Evolutionary conservation across 2,888 invertebrate species (phyloP).

Genomic region (Dioctria rufipes): DNA sequence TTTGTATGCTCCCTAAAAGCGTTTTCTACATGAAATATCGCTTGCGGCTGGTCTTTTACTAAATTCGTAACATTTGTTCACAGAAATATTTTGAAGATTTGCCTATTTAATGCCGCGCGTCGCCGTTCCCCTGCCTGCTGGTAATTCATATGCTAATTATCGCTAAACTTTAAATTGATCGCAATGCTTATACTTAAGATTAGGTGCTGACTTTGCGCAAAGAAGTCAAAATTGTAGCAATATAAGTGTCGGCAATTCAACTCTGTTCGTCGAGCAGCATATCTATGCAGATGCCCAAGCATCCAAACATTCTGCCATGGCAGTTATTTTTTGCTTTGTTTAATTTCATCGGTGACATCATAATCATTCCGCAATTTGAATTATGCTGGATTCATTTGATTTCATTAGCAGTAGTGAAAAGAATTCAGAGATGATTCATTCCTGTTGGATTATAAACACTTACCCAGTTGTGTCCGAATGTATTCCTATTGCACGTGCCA

Average conservation of each 20-base stretch:
- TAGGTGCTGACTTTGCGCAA: too few relatives aligned
- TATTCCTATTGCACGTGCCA: not conserved
- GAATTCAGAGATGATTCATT: constrained; percentile 19
- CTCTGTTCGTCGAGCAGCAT: too few relatives aligned
- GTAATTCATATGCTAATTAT: not conserved
- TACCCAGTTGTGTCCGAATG: not conserved
- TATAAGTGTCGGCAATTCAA: too few relatives aligned
- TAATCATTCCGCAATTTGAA: constrained; percentile 4
- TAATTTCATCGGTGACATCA: constrained; percentile 43
- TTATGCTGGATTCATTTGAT: constrained; percentile 23
- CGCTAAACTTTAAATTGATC: not conserved
- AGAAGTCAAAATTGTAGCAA: too few relatives aligned
- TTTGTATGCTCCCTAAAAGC: not conserved
- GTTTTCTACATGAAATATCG: not conserved
- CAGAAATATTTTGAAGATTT: not conserved
- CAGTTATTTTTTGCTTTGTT: not conserved
- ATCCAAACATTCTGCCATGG: too few relatives aligned
- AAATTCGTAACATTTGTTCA: not conserved
- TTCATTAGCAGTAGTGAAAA: constrained; percentile 32
- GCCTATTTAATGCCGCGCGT: not conserved
- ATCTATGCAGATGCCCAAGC: too few relatives aligned
- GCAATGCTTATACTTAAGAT: too few relatives aligned
- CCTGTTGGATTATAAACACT: not conserved
- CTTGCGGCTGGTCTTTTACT: not conserved
- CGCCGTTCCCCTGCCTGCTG: not conserved